Evolutionary conservation across 2,113 vertebrate genomes (phyloP).

Genomic region (Lynx canadensis): DNA sequence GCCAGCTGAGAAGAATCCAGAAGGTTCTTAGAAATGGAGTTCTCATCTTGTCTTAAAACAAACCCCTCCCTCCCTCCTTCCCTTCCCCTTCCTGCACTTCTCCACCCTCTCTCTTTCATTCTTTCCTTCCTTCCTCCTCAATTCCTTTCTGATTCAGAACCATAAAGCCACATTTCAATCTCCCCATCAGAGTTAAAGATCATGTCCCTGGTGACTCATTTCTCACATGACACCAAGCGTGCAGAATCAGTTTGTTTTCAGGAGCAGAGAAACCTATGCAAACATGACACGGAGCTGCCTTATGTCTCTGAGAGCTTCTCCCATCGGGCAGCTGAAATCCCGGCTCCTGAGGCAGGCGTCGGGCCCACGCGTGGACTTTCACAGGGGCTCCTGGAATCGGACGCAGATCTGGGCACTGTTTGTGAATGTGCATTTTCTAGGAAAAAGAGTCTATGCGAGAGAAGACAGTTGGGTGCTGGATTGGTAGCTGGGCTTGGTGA

Average conservation of each 20-base stretch:
- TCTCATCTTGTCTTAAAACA: slow-evolving; percentile 40
- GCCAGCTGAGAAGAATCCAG: slow-evolving; percentile 61
- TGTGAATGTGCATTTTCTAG: background rate
- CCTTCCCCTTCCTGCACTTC: background rate
- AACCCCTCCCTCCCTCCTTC: background rate
- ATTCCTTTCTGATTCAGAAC: background rate
- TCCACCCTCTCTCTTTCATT: background rate
- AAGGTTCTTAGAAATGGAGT: slow-evolving; percentile 55
- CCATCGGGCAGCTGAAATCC: background rate
- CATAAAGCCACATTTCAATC: background rate
- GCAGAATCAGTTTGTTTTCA: background rate
- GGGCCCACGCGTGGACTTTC: background rate
- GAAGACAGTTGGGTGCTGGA: background rate
- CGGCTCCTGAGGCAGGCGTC: background rate
- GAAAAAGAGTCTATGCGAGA: background rate
- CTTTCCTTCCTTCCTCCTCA: background rate
- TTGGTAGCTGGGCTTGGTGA: background rate
- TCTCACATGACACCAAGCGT: background rate
- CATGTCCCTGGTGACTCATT: background rate
- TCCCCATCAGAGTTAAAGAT: background rate
- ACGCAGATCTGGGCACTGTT: background rate
- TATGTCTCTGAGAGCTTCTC: background rate
- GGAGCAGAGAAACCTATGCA: background rate
- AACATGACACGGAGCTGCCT: background rate
- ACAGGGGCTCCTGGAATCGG: background rate